Evolutionary conservation across 2,797 vertebrate genomes (phyloP).

Genomic region (Coranthus polyacanthus): DNA sequence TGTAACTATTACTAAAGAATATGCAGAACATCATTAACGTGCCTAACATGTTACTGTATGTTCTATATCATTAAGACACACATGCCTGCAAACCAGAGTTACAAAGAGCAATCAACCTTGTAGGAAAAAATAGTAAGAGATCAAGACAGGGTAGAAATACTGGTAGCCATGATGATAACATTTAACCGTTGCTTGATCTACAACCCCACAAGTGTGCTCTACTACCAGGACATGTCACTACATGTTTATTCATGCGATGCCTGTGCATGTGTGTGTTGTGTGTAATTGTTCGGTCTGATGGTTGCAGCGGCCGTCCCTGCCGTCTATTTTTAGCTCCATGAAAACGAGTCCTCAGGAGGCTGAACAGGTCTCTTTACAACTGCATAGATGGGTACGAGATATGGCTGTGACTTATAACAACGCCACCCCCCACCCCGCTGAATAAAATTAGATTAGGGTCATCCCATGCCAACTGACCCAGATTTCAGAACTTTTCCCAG

Average conservation of each 20-base stretch:
- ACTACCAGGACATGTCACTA: background rate
- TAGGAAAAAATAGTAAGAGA: too few species aligned
- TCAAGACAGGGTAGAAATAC: too few species aligned
- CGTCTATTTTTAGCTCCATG: conserved; percentile 76
- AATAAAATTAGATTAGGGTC: conserved; percentile 4
- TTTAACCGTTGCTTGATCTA: background rate
- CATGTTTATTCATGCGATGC: conserved; percentile 19
- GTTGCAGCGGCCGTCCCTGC: conserved; percentile 62
- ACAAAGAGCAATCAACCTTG: background rate
- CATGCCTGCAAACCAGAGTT: background rate
- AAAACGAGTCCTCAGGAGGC: conserved; percentile 59
- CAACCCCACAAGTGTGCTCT: conserved; percentile 2
- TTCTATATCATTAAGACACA: background rate
- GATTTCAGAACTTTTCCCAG: background rate
- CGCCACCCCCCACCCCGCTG: background rate
- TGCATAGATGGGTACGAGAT: conserved; percentile 51
- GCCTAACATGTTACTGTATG: too few species aligned
- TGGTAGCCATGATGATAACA: background rate
- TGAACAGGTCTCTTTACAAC: conserved; percentile 61
- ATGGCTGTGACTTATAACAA: conserved; percentile 27
- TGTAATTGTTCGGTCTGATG: conserved; percentile 42
- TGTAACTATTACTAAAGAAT: too few species aligned
- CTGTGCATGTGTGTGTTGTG: conserved; percentile 6
- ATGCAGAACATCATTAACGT: background rate
- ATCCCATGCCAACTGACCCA: too few species aligned